Evolutionary conservation across 2,888 invertebrate species (phyloP).

Genomic region (Rambutsinella grinnellia): DNA sequence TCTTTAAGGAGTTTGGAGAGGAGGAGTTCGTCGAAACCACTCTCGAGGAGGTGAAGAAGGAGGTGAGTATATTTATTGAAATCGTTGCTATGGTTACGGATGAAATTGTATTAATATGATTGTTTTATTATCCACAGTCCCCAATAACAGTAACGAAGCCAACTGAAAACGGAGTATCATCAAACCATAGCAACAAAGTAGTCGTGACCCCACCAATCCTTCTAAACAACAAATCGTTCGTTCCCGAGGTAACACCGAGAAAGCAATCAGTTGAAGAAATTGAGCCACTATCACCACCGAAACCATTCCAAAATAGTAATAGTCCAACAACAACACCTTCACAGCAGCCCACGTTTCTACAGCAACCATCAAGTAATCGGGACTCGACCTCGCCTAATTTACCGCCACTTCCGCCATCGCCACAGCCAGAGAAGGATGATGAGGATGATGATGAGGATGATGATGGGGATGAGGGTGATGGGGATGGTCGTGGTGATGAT

Average conservation of each 20-base stretch:
- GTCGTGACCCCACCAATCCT: background rate
- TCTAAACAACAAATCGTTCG: background rate
- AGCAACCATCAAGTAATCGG: no score
- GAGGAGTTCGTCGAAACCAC: conserved; percentile 16
- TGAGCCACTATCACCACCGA: no score
- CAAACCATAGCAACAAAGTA: background rate
- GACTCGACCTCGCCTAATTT: conserved; percentile 5
- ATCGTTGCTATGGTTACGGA: background rate
- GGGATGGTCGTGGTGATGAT: no score
- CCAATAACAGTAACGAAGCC: conserved; percentile 8
- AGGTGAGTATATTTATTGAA: no score
- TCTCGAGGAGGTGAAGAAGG: background rate
- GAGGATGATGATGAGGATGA: conserved; percentile 13
- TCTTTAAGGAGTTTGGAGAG: conserved; percentile 12
- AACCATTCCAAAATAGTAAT: background rate
- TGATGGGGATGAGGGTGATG: no score
- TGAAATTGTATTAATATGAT: no score
- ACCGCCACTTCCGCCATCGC: conserved; percentile 13
- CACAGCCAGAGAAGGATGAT: conserved; percentile 10
- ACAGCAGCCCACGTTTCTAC: no score
- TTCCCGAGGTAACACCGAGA: no score
- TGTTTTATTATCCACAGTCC: no score
- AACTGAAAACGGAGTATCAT: background rate
- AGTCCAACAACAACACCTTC: background rate
- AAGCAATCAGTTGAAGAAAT: no score